Conservation (phyloP, 2,888 invertebrate genomes). For the Heliconius ismenius region DNA sequence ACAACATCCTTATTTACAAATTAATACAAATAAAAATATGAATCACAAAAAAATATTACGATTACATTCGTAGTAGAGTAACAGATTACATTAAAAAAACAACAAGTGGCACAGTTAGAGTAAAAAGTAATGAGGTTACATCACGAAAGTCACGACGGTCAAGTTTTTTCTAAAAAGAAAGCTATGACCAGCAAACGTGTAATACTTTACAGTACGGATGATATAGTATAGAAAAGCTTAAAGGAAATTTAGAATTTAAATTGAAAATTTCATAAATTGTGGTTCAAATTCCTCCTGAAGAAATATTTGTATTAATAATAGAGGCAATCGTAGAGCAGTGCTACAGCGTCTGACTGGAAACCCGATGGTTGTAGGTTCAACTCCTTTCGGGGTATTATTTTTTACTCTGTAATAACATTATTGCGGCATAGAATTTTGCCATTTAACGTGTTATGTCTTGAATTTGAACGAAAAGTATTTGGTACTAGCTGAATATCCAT, state of each 20-base stretch:
- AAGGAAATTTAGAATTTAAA: background rate
- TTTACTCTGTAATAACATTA: too few species aligned
- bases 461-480: too few species aligned
- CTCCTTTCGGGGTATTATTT: too few species aligned
- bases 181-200: conserved; percentile 16
- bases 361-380: too few species aligned
- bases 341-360: too few species aligned
- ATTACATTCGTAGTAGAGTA: background rate
- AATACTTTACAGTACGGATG: conserved; percentile 14
- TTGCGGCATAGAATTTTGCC: too few species aligned
- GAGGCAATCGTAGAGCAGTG: too few species aligned
- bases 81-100: conserved; percentile 25
- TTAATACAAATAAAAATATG: background rate
- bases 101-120: conserved; percentile 23
- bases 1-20: background rate
- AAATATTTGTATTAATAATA: too few species aligned
- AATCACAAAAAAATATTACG: background rate
- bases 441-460: too few species aligned
- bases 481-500: too few species aligned
- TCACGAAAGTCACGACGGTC: conserved; percentile 41
- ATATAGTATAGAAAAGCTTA: background rate
- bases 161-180: conserved; percentile 37
- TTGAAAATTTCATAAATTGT: background rate
- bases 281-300: too few species aligned
- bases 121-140: conserved; percentile 47